Base-by-base conservation (phyloP, 2,888 invertebrate species). In the Linnaemya tessellans region DNA sequence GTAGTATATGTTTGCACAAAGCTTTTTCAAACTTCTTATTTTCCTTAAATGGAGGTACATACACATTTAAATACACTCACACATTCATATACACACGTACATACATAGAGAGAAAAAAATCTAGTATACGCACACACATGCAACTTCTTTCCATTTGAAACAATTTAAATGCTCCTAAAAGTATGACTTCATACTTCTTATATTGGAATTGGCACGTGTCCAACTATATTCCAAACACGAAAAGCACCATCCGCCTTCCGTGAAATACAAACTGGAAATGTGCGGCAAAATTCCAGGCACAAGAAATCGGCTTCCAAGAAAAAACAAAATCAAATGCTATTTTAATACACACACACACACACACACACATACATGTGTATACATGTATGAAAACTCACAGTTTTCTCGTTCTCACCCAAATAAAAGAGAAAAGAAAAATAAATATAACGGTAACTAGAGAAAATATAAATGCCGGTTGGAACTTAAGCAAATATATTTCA, bases 141-240 rank as follows among this genome's bases (percentile, higher is more conserved):
- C 54, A 73, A 73, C 35, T 56, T 56, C 54, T 64, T 56, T 60
- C 38, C 18, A n/a, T 35, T 56, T 51, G 35, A 25, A 22, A 83
- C 64, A 71, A 35, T 65, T 22, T 56, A 25, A 84, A 84, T 87
- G 56, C 84, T 81, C 68, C 73, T 80, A 80, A 86, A 87, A 84
- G 78, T 80, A 85, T 86, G 86, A 86, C 87, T 87, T 87, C 87
- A 86, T 81, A 77, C 82, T 80, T 81, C 75, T 80, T 86, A 71
- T 51, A 78, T 22, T 86, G 86, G 84, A 86, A 87, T 87, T 87
- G 87, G 87, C 87, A 87, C 87, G 87, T 87, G 87, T 86, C 86
- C 87, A 87, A 87, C 51, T 46, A 67, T 20, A 35, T 82, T 73
- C 79, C 71, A 74, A n/a, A 49, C 41, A 67, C 15, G 41, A 68